Percentiles rank a stretch among this genome's conserved stretches.
Conservation (phyloP, 2,113 vertebrate species). For the Acinonyx jubatus region DNA sequence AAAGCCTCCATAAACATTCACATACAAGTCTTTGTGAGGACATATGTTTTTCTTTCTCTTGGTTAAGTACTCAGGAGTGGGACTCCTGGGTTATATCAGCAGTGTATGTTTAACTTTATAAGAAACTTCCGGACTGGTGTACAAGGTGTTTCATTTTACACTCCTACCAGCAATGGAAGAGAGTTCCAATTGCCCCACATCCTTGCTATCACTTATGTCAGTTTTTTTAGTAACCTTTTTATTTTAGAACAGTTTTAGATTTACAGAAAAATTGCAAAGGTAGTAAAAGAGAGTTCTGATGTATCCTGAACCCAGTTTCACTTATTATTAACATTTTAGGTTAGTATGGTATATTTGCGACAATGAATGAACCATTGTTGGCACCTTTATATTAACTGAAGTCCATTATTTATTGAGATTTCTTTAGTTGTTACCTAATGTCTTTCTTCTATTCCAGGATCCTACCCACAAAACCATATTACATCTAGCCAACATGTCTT, state of each 20-base stretch:
- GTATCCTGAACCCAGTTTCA: neutral
- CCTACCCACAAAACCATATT: neutral
- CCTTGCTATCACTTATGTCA: neutral
- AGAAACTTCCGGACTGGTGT: neutral
- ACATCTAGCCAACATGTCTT: neutral
- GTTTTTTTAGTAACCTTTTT: neutral
- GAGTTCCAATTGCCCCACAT: neutral
- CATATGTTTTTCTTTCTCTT: neutral
- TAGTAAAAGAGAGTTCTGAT: neutral
- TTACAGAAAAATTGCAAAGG: neutral
- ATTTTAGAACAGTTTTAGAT: conserved; percentile 21
- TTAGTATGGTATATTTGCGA: neutral
- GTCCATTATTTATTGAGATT: neutral
- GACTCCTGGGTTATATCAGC: neutral
- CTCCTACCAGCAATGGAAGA: neutral
- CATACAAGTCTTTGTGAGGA: neutral
- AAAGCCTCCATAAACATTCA: neutral
- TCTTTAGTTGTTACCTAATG: neutral
- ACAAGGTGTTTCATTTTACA: neutral
- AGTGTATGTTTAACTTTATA: neutral
- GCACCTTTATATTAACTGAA: neutral
- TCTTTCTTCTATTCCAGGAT: neutral
- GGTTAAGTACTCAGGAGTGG: neutral
- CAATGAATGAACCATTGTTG: neutral
- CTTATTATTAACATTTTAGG: neutral